phyloP scores from a whole-genome alignment of 1,140 invertebrate species.

The Magallana angulata region DNA sequence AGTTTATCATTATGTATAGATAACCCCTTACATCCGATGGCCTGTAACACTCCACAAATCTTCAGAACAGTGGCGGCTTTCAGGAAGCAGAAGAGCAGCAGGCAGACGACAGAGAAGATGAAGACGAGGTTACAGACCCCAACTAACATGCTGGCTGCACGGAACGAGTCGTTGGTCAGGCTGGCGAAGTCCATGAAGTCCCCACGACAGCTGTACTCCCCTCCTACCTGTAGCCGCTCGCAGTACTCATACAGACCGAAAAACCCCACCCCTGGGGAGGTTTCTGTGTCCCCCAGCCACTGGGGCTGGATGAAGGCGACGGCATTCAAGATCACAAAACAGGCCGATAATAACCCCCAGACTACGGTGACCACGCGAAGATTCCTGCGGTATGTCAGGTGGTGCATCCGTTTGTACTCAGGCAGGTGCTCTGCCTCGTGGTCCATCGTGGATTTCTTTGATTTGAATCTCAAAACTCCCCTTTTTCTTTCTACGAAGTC shows the following conservation, averaged over 20 bases:
- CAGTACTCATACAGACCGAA: constrained; percentile 95
- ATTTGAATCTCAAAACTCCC: not conserved
- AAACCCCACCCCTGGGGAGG: constrained; percentile 91
- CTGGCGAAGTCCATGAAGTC: constrained; percentile 90
- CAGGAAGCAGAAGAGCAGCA: constrained; percentile 96
- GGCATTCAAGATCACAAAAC: constrained; percentile 96
- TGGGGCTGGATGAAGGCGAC: constrained; percentile 97
- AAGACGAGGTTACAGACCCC: constrained; percentile 91
- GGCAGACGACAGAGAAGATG: constrained; percentile 88
- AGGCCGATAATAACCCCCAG: constrained; percentile 97
- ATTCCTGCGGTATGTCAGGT: constrained; percentile 92
- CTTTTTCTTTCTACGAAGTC: not conserved
- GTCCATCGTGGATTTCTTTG: constrained; percentile 55
- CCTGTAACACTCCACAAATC: constrained; percentile 91
- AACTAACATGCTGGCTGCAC: constrained; percentile 91
- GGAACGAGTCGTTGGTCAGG: constrained; percentile 89
- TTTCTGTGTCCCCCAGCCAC: constrained; percentile 90
- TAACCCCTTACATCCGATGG: constrained; percentile 89
- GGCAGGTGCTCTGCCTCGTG: constrained; percentile 67
- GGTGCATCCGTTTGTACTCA: constrained; percentile 73
- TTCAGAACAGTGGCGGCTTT: constrained; percentile 95
- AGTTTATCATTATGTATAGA: no score
- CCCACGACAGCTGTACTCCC: constrained; percentile 85
- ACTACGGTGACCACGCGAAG: constrained; percentile 96
- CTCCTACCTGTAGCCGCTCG: constrained; percentile 79